These are phyloP conservation scores for Cheumatopsyche charites DNA, from an alignment of 1,140 invertebrate species.

Conservation along the genomic window DNA sequence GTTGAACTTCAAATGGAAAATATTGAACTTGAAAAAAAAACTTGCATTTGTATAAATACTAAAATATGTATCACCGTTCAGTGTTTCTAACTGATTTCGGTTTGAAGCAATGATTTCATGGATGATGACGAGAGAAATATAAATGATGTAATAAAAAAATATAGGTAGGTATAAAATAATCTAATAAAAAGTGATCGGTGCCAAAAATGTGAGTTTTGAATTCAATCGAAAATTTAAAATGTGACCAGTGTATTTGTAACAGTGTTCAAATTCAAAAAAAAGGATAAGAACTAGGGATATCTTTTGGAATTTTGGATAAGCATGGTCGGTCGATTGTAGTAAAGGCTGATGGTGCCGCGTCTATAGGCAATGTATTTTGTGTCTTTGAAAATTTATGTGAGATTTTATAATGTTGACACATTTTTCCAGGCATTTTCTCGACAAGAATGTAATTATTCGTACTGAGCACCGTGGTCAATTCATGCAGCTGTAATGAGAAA, in stretches of 20 bases:
- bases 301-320: neutral
- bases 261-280: neutral
- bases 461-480: conserved; percentile 59
- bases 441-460: conserved; percentile 51
- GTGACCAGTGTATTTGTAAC: neutral
- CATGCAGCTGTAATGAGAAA: conserved; percentile 62
- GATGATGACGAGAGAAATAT: conserved; percentile 9
- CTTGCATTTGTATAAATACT: too few species aligned
- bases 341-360: conserved; percentile 57
- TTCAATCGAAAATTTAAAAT: neutral
- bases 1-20: too few species aligned
- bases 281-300: neutral
- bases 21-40: too few species aligned
- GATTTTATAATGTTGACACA: conserved; percentile 19
- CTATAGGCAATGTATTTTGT: conserved; percentile 52
- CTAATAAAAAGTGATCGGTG: conserved; percentile 11
- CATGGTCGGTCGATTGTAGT: conserved; percentile 37
- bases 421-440: conserved; percentile 58
- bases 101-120: neutral
- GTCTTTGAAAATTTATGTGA: conserved; percentile 27
- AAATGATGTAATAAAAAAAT: neutral
- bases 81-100: neutral
- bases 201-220: neutral
- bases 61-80: conserved; percentile 9
- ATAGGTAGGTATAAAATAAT: neutral